Percentiles rank a stretch among this genome's conserved stretches.
phyloP scores from a whole-genome alignment of 2,113 vertebrate species.

The Oreochromis tanganicae region DNA sequence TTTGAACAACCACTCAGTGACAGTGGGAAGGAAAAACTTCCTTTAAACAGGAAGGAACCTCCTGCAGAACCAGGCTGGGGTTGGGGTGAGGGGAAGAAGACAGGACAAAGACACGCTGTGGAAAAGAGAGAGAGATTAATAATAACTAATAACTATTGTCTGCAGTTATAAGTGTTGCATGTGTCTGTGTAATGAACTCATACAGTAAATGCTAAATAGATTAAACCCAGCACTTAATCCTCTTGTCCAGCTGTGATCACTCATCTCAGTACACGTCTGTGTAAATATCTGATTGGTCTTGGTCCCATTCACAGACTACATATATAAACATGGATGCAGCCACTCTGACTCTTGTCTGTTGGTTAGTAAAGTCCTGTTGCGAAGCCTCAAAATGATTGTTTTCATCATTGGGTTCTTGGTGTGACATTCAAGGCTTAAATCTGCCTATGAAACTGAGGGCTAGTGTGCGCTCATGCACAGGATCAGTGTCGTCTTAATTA shows the following conservation, averaged over 20 bases:
- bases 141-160: background rate
- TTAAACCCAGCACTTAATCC: background rate
- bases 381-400: background rate
- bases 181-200: background rate
- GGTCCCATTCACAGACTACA: background rate
- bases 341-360: background rate
- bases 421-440: background rate
- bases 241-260: background rate
- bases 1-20: background rate
- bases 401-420: background rate
- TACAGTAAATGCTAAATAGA: background rate
- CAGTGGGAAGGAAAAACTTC: background rate
- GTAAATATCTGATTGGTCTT: background rate
- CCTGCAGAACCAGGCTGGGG: background rate
- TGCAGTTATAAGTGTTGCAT: background rate
- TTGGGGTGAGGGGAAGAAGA: background rate
- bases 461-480: background rate
- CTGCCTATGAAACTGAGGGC: background rate
- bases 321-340: background rate
- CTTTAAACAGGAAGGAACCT: background rate
- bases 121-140: background rate
- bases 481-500: background rate
- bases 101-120: background rate
- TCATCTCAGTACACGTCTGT: background rate
- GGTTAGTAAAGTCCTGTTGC: background rate